phyloP scores from a whole-genome alignment of 2,113 vertebrate genomes.

The Junco hyemalis region DNA sequence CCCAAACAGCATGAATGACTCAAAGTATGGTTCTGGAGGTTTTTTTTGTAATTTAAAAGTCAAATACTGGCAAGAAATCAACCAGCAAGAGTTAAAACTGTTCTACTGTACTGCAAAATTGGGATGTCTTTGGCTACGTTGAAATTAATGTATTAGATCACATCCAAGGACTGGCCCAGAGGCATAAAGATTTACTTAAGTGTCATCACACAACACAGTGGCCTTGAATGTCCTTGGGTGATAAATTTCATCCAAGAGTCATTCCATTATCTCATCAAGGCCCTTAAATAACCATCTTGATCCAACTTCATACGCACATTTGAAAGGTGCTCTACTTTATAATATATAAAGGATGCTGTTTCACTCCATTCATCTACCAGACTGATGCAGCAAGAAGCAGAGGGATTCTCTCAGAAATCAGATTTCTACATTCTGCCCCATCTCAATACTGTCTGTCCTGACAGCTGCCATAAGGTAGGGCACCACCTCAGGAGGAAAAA shows the following conservation, averaged over 20 bases:
- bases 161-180: not conserved
- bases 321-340: not conserved
- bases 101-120: not conserved
- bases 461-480: not conserved
- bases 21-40: not conserved
- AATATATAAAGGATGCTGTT: not conserved
- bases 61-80: not conserved
- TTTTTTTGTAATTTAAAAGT: not conserved
- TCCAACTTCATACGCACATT: not conserved
- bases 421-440: not conserved
- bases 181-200: not conserved
- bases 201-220: not conserved
- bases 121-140: not conserved
- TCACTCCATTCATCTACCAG: not conserved
- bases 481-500: not conserved
- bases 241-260: not conserved
- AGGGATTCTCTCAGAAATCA: not conserved
- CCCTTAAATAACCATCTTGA: not conserved
- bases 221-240: not conserved
- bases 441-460: not conserved
- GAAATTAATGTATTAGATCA: not conserved
- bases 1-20: not conserved
- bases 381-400: not conserved
- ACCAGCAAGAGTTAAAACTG: not conserved
- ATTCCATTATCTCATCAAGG: not conserved